Percentiles rank a stretch among this genome's conserved stretches.
Conservation (phyloP, 2,888 invertebrate species). For the Caenorhabditis becei region DNA sequence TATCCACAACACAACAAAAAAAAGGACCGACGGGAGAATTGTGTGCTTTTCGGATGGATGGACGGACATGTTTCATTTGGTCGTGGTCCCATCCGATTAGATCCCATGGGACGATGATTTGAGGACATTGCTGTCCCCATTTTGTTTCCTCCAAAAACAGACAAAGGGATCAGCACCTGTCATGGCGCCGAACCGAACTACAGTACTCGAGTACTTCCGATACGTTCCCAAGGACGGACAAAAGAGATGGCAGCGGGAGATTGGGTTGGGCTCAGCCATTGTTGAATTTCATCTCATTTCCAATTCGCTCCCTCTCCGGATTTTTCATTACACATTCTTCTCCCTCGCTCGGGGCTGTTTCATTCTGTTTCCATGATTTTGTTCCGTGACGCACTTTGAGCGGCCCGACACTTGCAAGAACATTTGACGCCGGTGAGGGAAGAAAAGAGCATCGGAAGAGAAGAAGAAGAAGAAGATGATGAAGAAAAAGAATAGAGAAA, state of each 20-base stretch:
- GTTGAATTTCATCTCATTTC: not conserved
- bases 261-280: conserved; percentile 1
- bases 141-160: not conserved
- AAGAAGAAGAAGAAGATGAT: conserved; percentile 20
- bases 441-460: conserved; percentile 30
- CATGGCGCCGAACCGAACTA: conserved; percentile 8
- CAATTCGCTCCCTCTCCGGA: conserved; percentile 11
- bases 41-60: conserved; percentile 24
- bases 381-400: conserved; percentile 49
- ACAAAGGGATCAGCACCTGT: conserved; percentile 11
- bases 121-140: conserved; percentile 18
- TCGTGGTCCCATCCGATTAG: conserved; percentile 18
- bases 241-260: not conserved
- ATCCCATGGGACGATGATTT: conserved; percentile 20
- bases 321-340: conserved; percentile 53
- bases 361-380: conserved; percentile 52
- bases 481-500: conserved; percentile 11
- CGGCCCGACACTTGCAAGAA: conserved; percentile 25
- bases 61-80: conserved; percentile 20
- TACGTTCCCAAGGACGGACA: conserved; percentile 13
- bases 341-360: conserved; percentile 22
- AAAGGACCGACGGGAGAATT: conserved; percentile 21
- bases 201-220: conserved; percentile 13
- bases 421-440: conserved; percentile 41
- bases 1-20: conserved; percentile 21